Conservation (phyloP, 2,113 vertebrate genomes). For the Laticauda laticaudata region DNA sequence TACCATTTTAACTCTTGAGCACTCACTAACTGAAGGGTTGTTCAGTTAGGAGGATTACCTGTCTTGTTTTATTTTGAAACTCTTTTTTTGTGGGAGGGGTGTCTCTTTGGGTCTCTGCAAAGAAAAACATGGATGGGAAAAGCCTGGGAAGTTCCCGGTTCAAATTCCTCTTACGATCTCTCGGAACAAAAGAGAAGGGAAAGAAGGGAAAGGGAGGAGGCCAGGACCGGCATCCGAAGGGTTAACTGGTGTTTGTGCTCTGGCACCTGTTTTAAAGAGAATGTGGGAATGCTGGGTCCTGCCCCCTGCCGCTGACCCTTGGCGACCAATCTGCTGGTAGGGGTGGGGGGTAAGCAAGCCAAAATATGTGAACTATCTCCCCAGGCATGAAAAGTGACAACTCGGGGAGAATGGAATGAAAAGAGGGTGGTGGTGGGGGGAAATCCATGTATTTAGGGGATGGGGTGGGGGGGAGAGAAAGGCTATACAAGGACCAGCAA, state of each 20-base stretch:
- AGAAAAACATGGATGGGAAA: not conserved
- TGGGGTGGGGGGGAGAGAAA: not conserved
- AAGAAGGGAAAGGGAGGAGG: too few species aligned
- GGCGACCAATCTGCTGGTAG: slow-evolving; percentile 17
- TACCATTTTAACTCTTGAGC: too few species aligned
- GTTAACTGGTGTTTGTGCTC: not conserved
- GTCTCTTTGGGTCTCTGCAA: too few species aligned
- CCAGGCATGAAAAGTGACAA: slow-evolving; percentile 16
- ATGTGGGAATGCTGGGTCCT: slow-evolving; percentile 38
- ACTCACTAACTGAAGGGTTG: too few species aligned
- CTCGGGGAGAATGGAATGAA: slow-evolving; percentile 12
- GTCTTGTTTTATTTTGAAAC: too few species aligned
- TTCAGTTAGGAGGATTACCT: too few species aligned
- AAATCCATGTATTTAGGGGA: not conserved
- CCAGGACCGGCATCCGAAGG: not conserved
- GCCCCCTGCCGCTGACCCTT: slow-evolving; percentile 40
- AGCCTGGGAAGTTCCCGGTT: not conserved
- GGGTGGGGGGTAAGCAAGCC: slow-evolving; percentile 20
- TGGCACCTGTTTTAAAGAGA: slow-evolving; percentile 26
- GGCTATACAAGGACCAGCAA: not conserved
- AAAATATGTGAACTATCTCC: slow-evolving; percentile 39
- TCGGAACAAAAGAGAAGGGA: not conserved
- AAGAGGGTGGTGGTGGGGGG: not conserved
- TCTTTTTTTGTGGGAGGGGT: too few species aligned
- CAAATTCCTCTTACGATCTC: not conserved